Base-by-base conservation (phyloP, 2,113 vertebrate genomes). In the Ramphastos sulfuratus region DNA sequence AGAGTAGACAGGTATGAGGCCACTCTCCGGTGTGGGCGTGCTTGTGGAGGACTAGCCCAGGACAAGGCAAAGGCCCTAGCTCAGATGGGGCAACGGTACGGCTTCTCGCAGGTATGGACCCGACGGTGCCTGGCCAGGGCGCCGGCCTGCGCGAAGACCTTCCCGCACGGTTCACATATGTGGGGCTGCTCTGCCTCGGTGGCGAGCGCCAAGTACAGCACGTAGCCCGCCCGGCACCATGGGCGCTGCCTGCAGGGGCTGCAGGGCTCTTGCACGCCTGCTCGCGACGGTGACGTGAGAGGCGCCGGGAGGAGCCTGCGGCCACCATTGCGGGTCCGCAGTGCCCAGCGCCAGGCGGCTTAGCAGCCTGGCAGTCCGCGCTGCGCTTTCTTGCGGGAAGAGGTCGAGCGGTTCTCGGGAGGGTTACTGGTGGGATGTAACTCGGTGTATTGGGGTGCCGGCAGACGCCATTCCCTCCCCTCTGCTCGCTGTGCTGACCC, bases 1-100 rank as follows among this genome's bases (percentile, higher is more conserved):
- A 98, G 33, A 97, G 64, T 7, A 46, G 83, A 81, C 98, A 98
- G 61, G 77, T 93, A 79, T 97, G 97, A 7, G 97, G 97, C 27
- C 80, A 83, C 63, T 91, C 94, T 89, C 48, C 10, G 11, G 21
- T 23, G 48, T 50, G 21, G 21, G 48, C 6, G 48, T 20, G 21
- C 48, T 24, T 94, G 33, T 97, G 97, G 15, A 94, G 89, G 10
- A 94, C 88, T 7, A 96, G 86, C 4, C 92, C 92, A 1, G 5
- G 87, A 79, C 33, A 82, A 90, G 21, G 92, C 81, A 18, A 89
- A 66, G 58, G 87, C 86, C 15, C 69, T 95, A 35, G 78, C 56
- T 15, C 98, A 97, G 35, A 95, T 25, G 1, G 91, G 82, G 66
- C 98, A 97, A 83, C 67, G 90, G 63, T 85, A 86, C 3, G 93